These are phyloP conservation scores for Glaucopsyche alexis DNA, from an alignment of 2,888 invertebrate species.

Conservation along the genomic window DNA sequence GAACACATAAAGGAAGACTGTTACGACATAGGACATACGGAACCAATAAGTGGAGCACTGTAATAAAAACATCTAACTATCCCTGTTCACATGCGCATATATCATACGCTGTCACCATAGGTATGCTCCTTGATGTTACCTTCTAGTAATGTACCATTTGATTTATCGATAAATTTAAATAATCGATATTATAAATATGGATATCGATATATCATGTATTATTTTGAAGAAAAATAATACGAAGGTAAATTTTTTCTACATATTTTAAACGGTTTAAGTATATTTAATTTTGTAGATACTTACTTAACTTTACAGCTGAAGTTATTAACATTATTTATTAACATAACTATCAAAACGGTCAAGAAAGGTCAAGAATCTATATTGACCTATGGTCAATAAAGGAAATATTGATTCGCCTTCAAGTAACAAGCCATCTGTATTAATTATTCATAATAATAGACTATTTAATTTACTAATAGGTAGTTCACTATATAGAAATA, in stretches of 20 bases:
- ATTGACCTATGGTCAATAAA: conserved; percentile 4
- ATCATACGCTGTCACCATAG: conserved; percentile 54
- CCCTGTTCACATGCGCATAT: conserved; percentile 54
- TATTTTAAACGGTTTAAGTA: too few relatives aligned
- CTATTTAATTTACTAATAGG: background rate
- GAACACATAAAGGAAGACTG: background rate
- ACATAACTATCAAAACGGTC: too few relatives aligned
- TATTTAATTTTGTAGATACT: too few relatives aligned
- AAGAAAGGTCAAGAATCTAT: background rate
- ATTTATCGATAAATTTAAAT: conserved; percentile 25
- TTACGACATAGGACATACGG: conserved; percentile 26
- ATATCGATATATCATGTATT: background rate
- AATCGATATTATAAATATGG: background rate
- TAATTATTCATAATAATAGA: background rate
- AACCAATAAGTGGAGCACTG: conserved; percentile 30
- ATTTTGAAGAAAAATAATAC: too few relatives aligned
- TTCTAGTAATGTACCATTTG: conserved; percentile 41
- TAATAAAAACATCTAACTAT: conserved; percentile 34
- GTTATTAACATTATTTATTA: too few relatives aligned
- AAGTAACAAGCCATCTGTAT: background rate
- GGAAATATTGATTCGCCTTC: background rate
- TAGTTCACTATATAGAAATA: background rate
- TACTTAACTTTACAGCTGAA: too few relatives aligned
- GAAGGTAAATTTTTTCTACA: too few relatives aligned
- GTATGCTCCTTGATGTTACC: conserved; percentile 45